Percentiles rank a stretch among this genome's conserved stretches.
phyloP scores from a whole-genome alignment of 1,140 invertebrate species.

The Anastatus disparis region DNA sequence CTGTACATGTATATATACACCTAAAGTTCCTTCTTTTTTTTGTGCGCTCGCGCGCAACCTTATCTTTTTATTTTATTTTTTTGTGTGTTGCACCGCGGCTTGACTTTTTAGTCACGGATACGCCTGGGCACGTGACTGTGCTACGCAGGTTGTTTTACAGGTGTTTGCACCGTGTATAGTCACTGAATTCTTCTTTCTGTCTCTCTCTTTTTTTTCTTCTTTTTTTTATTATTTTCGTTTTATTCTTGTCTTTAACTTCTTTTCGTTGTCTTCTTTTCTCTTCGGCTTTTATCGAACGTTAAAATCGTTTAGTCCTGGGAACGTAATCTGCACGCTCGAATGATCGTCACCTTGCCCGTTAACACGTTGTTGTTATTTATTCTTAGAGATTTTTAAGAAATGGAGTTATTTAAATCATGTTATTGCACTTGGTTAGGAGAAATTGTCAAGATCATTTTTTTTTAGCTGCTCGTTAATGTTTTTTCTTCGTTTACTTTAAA shows the following conservation, averaged over 20 bases:
- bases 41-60: conserved; percentile 27
- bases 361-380: conserved; percentile 2
- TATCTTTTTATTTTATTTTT: conserved; percentile 47
- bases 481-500: no score
- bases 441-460: no score
- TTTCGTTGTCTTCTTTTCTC: no score
- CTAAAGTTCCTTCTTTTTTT: not conserved
- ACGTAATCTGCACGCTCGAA: conserved; percentile 45
- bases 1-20: not conserved
- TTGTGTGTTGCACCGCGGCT: conserved; percentile 29
- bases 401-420: conserved; percentile 15
- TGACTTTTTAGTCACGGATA: conserved; percentile 59
- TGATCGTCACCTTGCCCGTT: conserved; percentile 11
- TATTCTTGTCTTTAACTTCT: no score
- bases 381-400: not conserved
- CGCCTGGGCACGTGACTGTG: conserved; percentile 63
- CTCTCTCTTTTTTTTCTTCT: conserved; percentile 43
- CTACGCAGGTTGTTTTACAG: conserved; percentile 53
- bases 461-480: no score
- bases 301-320: conserved; percentile 58
- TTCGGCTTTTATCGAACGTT: conserved; percentile 50
- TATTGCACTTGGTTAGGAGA: no score
- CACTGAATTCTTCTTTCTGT: no score
- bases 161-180: conserved; percentile 58
- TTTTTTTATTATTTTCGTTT: not conserved